Evolutionary conservation across 2,797 vertebrate genomes (phyloP), one percentile per base, ranked within the genome.

Genomic region (Enteromius viviparus): DNA sequence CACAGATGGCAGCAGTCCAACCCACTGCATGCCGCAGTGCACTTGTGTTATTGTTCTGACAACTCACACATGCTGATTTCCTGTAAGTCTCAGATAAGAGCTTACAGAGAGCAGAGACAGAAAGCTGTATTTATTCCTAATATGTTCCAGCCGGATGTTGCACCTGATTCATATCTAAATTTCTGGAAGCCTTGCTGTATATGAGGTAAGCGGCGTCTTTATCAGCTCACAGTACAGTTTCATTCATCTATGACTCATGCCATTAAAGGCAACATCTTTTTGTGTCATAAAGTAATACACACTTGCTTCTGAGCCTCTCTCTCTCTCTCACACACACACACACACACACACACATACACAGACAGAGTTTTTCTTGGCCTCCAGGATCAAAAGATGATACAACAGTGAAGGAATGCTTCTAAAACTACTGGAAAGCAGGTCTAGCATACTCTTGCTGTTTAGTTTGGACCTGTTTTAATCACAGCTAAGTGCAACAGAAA

Each of bases 371-470:
- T 87, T 82, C 72, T 80, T 85, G 86, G 78, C 87, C 85, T 86
- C 74, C 86, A 87, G 12, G 87, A 89, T 90, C 91, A 89, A 92
- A 90, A 89, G 86, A 87, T 92, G 90, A 93, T 91, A 90, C 84
- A 86, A 87, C 66, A 32, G 86, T 88, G 82, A 83, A 92, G 90
- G 90, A 93, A 94, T 93, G 92, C 87, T 85, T 84, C 83, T 90
- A 87, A 82, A 89, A 93, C 93, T 90, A 87, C 88, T 89, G 85
- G 83, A 84, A 88, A 89, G 87, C 81, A 74, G 85, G 89, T 32
- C 72, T 55, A 26, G 66, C 65, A 53, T 75, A n/a, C 45, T 82
- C 29, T 40, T 66, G 14, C 45, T 7, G 71, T 75, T 62, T 80
- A 65, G 89, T 79, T 87, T 60, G 87, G 86, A 89, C 89, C 89